phyloP scores from a whole-genome alignment of 2,888 invertebrate species.

The Microplitis manilae region DNA sequence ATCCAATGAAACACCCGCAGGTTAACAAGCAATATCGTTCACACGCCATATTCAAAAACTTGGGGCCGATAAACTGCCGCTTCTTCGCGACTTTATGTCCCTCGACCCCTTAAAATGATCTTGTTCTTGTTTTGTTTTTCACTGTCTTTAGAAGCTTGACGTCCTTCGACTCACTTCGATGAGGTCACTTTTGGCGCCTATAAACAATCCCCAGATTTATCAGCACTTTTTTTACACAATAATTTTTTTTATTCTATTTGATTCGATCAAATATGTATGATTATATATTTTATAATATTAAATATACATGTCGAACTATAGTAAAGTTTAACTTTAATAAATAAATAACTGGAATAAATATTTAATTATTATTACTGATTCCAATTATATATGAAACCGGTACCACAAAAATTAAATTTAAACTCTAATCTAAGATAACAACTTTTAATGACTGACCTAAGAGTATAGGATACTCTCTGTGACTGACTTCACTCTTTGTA shows the following conservation, averaged over 20 bases:
- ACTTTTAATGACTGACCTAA: background rate
- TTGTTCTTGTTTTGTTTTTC: constrained; percentile 17
- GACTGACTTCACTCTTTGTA: background rate
- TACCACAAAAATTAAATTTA: background rate
- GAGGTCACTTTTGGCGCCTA: constrained; percentile 39
- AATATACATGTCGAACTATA: background rate
- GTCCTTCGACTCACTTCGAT: constrained; percentile 38
- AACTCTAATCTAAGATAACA: background rate
- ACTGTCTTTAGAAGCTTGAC: constrained; percentile 27
- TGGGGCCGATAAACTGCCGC: constrained; percentile 37
- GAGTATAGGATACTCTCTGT: background rate
- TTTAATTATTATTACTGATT: background rate
- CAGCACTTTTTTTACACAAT: background rate
- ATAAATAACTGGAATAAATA: background rate
- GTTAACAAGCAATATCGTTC: constrained; percentile 33
- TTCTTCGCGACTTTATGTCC: constrained; percentile 25
- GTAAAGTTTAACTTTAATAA: background rate
- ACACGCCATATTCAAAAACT: constrained; percentile 50
- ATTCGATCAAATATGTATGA: background rate
- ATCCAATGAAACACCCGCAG: constrained; percentile 43
- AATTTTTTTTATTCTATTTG: constrained; percentile 3
- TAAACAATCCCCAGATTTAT: constrained; percentile 4
- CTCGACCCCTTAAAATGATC: constrained; percentile 19
- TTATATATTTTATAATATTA: background rate
- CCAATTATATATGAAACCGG: background rate